Conservation (phyloP, 2,888 invertebrate genomes). For the Trachelus stipa region DNA sequence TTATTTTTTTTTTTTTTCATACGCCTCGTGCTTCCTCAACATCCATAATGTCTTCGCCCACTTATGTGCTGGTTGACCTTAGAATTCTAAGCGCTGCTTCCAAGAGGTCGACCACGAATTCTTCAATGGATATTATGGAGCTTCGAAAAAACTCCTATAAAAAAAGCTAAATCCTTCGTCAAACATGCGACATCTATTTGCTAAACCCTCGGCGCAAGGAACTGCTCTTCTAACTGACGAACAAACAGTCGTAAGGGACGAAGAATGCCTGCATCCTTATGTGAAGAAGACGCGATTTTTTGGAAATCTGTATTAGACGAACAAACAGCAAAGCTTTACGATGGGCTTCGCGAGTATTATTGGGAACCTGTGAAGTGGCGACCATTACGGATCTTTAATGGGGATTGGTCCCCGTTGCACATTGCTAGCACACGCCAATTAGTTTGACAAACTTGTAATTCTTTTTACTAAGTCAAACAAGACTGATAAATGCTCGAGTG, state of each 20-base stretch:
- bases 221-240: slow-evolving; percentile 42
- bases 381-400: not conserved
- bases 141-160: slow-evolving; percentile 41
- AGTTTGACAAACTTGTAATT: not conserved
- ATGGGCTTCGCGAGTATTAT: not conserved
- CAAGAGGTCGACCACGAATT: not conserved
- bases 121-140: slow-evolving; percentile 11
- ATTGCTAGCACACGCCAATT: not conserved
- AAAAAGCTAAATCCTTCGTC: slow-evolving; percentile 47
- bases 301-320: slow-evolving; percentile 21
- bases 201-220: slow-evolving; percentile 41
- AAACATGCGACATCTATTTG: slow-evolving; percentile 53
- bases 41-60: not conserved
- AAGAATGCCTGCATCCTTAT: slow-evolving; percentile 22
- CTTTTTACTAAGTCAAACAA: not conserved
- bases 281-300: slow-evolving; percentile 26
- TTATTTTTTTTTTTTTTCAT: not conserved
- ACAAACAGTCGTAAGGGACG: slow-evolving; percentile 38
- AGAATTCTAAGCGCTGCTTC: not conserved
- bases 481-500: not conserved
- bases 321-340: slow-evolving; percentile 17
- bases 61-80: not conserved
- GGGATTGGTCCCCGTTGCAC: not conserved
- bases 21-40: not conserved
- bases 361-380: not conserved